These are phyloP conservation scores for Galleria mellonella DNA, from an alignment of 1,140 invertebrate species.

Conservation along the genomic window DNA sequence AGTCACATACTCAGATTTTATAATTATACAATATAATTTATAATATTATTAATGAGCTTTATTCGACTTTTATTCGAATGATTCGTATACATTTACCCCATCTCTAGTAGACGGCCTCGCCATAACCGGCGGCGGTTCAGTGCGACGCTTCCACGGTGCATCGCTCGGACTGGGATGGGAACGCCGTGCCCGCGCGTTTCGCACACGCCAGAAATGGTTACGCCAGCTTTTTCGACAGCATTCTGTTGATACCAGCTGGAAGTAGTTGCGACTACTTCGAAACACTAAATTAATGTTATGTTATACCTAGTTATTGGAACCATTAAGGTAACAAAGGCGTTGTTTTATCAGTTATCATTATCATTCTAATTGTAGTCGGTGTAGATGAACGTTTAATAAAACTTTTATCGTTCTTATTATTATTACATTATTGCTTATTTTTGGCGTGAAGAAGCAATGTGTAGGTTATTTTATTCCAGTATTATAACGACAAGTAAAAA, in stretches of 20 bases:
- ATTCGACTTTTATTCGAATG: background rate
- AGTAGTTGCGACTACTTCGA: constrained; percentile 21
- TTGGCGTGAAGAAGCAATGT: too few relatives aligned
- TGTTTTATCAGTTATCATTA: background rate
- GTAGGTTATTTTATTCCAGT: too few relatives aligned
- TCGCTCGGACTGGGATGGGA: constrained; percentile 25
- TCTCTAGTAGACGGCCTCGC: background rate
- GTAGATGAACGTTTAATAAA: too few relatives aligned
- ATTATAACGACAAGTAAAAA: too few relatives aligned
- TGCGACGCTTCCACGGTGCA: background rate
- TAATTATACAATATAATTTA: too few relatives aligned
- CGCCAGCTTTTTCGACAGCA: constrained; percentile 35
- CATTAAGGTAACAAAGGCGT: background rate
- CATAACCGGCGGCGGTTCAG: background rate
- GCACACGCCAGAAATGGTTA: constrained; percentile 46
- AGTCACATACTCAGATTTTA: too few relatives aligned
- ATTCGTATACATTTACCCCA: background rate
- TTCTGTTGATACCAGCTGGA: constrained; percentile 11
- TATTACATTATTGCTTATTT: too few relatives aligned
- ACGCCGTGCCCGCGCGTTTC: constrained; percentile 45
- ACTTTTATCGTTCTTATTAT: too few relatives aligned
- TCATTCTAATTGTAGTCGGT: background rate
- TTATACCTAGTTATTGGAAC: background rate
- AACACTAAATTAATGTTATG: constrained; percentile 4
- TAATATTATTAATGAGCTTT: too few relatives aligned